phyloP scores from a whole-genome alignment of 2,113 vertebrate genomes.

The Lophotis ruficrista region DNA sequence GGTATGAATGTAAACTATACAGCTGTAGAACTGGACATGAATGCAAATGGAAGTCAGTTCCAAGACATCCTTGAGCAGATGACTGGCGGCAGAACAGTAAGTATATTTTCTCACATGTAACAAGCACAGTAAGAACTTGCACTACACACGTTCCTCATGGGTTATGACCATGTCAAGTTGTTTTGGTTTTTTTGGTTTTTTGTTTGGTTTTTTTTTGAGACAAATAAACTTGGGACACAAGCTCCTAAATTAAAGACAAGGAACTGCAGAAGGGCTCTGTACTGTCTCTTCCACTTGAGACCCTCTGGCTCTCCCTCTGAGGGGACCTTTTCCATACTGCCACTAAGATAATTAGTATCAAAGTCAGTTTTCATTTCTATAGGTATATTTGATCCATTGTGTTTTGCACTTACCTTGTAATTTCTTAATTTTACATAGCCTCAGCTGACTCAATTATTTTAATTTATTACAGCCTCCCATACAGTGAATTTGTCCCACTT shows the following conservation, averaged over 20 bases:
- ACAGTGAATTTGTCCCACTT: background rate
- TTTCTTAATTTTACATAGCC: background rate
- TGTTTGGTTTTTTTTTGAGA: background rate
- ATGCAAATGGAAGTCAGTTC: constrained; percentile 83
- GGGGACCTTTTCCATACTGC: background rate
- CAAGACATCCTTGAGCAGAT: constrained; percentile 87
- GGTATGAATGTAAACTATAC: constrained; percentile 86
- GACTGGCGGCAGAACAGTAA: constrained; percentile 90
- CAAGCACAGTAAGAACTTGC: background rate
- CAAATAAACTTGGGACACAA: background rate
- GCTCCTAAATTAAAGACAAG: background rate
- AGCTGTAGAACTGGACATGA: constrained; percentile 87
- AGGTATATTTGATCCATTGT: background rate
- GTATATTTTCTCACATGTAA: background rate
- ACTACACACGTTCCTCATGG: background rate
- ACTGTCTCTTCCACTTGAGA: background rate
- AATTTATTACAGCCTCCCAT: background rate
- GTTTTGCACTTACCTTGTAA: background rate
- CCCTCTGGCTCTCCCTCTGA: background rate
- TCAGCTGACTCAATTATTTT: background rate
- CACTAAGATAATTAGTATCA: background rate
- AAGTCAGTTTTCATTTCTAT: background rate
- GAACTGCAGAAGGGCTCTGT: background rate
- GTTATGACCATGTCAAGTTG: background rate
- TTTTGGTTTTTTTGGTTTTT: background rate